A percentile compares a stretch with the other conserved stretches of the same genome.
Evolutionary conservation across 2,113 vertebrate genomes (phyloP).

Genomic region (Mobula hypostoma): DNA sequence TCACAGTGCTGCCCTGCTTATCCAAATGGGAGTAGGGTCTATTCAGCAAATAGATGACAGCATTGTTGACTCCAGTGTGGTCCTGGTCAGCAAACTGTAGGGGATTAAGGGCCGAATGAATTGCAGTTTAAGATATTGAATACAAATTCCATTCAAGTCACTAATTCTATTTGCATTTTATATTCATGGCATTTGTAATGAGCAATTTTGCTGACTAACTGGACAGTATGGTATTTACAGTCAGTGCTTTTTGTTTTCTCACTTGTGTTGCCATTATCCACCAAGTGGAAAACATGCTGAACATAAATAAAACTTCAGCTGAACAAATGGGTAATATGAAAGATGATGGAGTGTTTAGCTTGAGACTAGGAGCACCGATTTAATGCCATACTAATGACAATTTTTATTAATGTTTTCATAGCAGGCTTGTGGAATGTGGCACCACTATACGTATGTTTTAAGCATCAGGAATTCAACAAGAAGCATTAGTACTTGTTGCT

Average conservation of each 20-base stretch:
- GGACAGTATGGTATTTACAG: not conserved
- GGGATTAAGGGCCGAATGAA: not conserved
- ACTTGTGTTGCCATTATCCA: not conserved
- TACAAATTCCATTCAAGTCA: not conserved
- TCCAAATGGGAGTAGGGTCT: no score
- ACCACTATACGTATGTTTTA: not conserved
- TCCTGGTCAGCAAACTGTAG: no score
- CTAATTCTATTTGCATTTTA: no score
- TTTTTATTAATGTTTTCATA: not conserved
- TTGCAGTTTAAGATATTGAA: not conserved
- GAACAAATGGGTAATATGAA: not conserved
- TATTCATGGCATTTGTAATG: not conserved
- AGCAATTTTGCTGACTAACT: not conserved
- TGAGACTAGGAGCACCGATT: no score
- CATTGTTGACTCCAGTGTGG: no score
- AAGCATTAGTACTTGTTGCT: no score
- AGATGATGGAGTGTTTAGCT: not conserved
- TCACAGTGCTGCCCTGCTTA: no score
- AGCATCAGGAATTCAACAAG: no score
- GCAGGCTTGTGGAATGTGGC: not conserved
- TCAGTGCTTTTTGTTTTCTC: not conserved
- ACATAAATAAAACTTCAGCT: not conserved
- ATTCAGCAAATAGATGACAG: no score
- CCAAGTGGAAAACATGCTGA: not conserved
- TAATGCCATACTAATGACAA: not conserved